Evolutionary conservation across 2,888 invertebrate species (phyloP).

Genomic region (Stenotaenia linearis): DNA sequence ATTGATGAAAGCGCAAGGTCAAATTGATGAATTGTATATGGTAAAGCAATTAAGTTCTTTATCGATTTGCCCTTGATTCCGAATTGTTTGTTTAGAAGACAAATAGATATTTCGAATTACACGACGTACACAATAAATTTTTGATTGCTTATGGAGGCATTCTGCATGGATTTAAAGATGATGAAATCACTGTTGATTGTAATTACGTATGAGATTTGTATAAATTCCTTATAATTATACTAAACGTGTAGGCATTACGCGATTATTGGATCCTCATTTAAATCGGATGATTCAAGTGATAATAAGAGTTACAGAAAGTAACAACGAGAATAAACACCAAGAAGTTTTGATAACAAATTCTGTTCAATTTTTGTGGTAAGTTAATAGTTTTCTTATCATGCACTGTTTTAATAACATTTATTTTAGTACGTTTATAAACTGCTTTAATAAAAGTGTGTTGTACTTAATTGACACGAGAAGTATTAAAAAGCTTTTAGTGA

Average conservation of each 20-base stretch:
- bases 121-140: neutral
- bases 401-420: neutral
- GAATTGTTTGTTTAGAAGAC: neutral
- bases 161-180: neutral
- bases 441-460: neutral
- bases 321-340: neutral
- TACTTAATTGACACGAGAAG: neutral
- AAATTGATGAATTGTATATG: neutral
- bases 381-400: neutral
- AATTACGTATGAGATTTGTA: neutral
- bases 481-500: neutral
- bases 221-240: too few species aligned
- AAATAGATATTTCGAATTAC: neutral
- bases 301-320: neutral
- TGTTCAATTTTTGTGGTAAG: neutral
- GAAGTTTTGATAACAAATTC: neutral
- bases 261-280: neutral
- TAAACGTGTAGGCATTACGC: neutral
- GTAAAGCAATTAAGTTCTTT: neutral
- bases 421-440: neutral
- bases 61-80: neutral
- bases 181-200: neutral
- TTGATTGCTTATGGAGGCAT: neutral
- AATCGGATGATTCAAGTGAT: neutral
- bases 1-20: neutral